Evolutionary conservation across 2,797 vertebrate species (phyloP).

Genomic region (Danio albolineatus): DNA sequence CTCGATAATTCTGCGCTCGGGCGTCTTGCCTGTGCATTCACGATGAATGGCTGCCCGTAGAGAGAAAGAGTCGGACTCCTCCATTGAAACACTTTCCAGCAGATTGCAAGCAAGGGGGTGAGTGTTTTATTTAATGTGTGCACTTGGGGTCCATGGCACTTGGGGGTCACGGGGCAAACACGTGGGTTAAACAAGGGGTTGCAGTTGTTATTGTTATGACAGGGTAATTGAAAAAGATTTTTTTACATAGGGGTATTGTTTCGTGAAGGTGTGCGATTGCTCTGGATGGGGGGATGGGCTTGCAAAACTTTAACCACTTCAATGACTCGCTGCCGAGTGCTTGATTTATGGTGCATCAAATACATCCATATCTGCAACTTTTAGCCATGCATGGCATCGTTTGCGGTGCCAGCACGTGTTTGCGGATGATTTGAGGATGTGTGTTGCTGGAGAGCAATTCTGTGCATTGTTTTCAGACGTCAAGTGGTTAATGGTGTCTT

Average conservation of each 20-base stretch:
- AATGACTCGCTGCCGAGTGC: constrained; percentile 61
- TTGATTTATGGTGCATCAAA: not conserved
- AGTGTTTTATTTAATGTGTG: constrained; percentile 67
- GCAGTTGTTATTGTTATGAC: constrained; percentile 48
- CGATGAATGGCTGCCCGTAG: constrained; percentile 89
- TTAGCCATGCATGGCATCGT: not conserved
- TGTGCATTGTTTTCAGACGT: constrained; percentile 42
- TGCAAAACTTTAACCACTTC: constrained; percentile 82
- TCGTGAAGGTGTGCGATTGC: constrained; percentile 71
- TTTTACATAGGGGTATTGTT: constrained; percentile 62
- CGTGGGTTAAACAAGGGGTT: constrained; percentile 46
- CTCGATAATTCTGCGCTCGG: constrained; percentile 81
- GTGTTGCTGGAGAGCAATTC: not conserved
- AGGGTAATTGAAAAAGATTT: constrained; percentile 47
- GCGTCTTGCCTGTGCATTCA: constrained; percentile 74
- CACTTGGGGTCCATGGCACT: constrained; percentile 62
- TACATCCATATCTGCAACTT: constrained; percentile 8
- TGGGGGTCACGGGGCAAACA: constrained; percentile 1
- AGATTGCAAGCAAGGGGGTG: constrained; percentile 74
- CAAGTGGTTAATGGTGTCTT: constrained; percentile 69
- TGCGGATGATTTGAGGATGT: not conserved
- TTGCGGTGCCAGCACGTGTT: not conserved
- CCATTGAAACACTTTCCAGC: constrained; percentile 72
- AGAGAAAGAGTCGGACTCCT: constrained; percentile 72
- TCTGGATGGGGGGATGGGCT: constrained; percentile 78